These are phyloP conservation scores for Dendrocincla tyrannina DNA, from an alignment of 2,797 vertebrate genomes.

Conservation along the genomic window DNA sequence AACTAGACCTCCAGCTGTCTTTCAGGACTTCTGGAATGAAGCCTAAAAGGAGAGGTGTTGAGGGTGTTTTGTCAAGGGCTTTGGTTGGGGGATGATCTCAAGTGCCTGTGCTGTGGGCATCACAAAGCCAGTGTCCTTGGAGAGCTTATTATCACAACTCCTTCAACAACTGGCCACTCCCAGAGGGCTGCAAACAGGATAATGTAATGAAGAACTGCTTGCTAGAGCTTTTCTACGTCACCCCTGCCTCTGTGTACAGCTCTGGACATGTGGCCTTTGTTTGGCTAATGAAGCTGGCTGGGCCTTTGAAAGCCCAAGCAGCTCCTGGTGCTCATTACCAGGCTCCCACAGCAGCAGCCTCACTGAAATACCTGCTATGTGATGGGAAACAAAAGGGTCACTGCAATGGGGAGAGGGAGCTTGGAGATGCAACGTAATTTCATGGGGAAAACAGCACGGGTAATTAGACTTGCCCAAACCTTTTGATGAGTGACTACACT, in stretches of 20 bases:
- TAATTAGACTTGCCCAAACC: not conserved
- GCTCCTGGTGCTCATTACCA: not conserved
- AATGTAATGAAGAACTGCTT: not conserved
- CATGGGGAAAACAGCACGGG: not conserved
- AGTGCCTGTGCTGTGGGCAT: not conserved
- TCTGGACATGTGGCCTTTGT: not conserved
- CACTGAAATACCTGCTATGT: not conserved
- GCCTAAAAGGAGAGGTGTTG: not conserved
- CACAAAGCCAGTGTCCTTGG: not conserved
- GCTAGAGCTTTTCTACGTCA: not conserved
- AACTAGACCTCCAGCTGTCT: not conserved
- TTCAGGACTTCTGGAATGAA: not conserved
- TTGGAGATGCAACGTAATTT: not conserved
- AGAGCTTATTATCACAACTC: slow-evolving; percentile 21
- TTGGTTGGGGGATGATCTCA: not conserved
- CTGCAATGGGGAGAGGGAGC: not conserved
- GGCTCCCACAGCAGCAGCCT: not conserved
- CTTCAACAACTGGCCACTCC: not conserved
- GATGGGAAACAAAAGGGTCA: not conserved
- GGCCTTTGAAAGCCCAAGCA: not conserved
- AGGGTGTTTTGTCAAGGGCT: not conserved
- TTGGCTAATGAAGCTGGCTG: not conserved
- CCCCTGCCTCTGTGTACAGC: not conserved
- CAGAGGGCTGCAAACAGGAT: not conserved
- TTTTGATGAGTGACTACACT: not conserved